A percentile compares a stretch with the other conserved stretches of the same genome.
These are phyloP conservation scores for Drosophila lowei DNA, from an alignment of 1,140 invertebrate genomes.

Conservation along the genomic window DNA sequence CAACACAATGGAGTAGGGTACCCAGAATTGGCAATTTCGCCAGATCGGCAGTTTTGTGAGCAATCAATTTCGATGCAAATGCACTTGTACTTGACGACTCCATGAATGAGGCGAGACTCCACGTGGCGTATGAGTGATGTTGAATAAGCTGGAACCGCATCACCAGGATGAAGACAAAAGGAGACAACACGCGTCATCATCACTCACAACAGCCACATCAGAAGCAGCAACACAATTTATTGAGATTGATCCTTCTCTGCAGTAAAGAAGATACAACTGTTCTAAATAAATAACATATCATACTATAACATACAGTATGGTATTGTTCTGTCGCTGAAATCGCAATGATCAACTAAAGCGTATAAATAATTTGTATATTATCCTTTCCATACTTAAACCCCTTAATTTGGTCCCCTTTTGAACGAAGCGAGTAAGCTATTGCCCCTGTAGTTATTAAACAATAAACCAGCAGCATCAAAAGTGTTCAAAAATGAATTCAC, in stretches of 20 bases:
- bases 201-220: background rate
- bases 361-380: no score
- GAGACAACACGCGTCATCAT: no score
- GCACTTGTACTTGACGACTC: constrained; percentile 80
- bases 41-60: constrained; percentile 78
- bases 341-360: no score
- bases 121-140: constrained; percentile 67
- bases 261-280: no score
- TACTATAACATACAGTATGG: no score
- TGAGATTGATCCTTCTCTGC: no score
- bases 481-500: constrained; percentile 49
- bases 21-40: constrained; percentile 73
- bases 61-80: constrained; percentile 82
- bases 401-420: background rate
- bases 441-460: constrained; percentile 1
- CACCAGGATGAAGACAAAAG: background rate
- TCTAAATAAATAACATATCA: no score
- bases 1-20: constrained; percentile 37
- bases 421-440: no score
- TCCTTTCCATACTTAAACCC: background rate
- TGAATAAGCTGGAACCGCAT: constrained; percentile 3
- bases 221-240: no score
- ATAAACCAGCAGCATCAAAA: constrained; percentile 1
- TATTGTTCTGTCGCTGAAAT: no score
- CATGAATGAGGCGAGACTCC: constrained; percentile 68